phyloP scores from a whole-genome alignment of 2,113 vertebrate genomes.

The Halichoeres trimaculatus region DNA sequence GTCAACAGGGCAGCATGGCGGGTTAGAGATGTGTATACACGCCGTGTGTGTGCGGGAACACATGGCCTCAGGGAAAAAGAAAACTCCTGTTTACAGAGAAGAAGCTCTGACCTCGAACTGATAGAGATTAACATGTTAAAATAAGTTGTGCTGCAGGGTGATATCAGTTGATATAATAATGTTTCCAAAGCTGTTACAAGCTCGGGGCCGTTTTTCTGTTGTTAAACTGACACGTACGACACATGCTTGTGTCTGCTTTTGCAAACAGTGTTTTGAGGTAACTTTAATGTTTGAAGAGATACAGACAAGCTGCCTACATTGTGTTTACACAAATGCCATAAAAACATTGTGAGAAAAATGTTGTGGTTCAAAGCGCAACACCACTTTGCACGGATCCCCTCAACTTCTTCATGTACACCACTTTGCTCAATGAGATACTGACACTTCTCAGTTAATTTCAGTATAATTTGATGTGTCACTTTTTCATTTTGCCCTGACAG shows the following conservation, averaged over 20 bases:
- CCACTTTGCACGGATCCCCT: not conserved
- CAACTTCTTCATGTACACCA: no score
- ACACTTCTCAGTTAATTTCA: slow-evolving; percentile 17
- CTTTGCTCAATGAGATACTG: slow-evolving; percentile 11
- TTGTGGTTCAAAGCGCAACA: slow-evolving; percentile 20
- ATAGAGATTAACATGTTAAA: slow-evolving; percentile 26
- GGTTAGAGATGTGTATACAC: slow-evolving; percentile 14
- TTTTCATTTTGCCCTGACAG: slow-evolving; percentile 2
- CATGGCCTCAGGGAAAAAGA: slow-evolving; percentile 25
- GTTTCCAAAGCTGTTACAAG: slow-evolving; percentile 16
- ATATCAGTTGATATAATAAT: slow-evolving; percentile 3
- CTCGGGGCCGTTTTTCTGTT: slow-evolving; percentile 17
- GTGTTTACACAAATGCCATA: slow-evolving; percentile 6
- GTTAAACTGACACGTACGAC: not conserved
- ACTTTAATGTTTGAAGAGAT: slow-evolving; percentile 28
- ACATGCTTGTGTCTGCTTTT: slow-evolving; percentile 10
- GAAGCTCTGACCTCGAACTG: slow-evolving; percentile 3
- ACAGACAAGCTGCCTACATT: slow-evolving; percentile 18
- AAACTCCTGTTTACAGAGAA: slow-evolving; percentile 7
- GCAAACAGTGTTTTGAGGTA: slow-evolving; percentile 10
- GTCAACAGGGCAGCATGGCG: slow-evolving; percentile 22
- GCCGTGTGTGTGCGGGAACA: slow-evolving; percentile 2
- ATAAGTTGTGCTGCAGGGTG: not conserved
- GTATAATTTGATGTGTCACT: slow-evolving; percentile 22
- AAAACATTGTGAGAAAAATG: slow-evolving; percentile 1